A percentile compares a stretch with the other conserved stretches of the same genome.
phyloP scores from a whole-genome alignment of 2,113 vertebrate genomes.

The Bubalus kerabau region DNA sequence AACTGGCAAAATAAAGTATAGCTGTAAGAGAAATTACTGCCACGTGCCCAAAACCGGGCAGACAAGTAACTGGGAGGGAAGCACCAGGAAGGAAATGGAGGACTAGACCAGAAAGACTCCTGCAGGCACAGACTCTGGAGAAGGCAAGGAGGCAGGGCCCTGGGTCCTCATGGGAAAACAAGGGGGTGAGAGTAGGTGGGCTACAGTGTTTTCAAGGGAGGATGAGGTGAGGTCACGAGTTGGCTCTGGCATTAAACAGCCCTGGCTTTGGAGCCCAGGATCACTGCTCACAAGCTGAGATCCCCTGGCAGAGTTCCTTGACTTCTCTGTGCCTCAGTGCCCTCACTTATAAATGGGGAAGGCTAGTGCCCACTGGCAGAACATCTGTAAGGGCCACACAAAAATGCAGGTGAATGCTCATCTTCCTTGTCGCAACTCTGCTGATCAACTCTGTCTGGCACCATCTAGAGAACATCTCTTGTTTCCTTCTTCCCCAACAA shows the following conservation, averaged over 20 bases:
- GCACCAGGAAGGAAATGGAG: not conserved
- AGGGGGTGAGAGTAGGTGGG: not conserved
- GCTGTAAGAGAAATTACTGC: not conserved
- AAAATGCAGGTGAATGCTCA: not conserved
- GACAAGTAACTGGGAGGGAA: not conserved
- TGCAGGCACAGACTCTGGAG: not conserved
- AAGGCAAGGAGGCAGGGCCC: not conserved
- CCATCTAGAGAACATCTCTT: not conserved
- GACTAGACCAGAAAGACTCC: not conserved
- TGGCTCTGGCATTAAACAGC: not conserved
- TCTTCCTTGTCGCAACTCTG: not conserved
- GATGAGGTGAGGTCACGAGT: not conserved
- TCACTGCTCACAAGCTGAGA: not conserved
- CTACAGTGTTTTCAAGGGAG: not conserved
- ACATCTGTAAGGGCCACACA: not conserved
- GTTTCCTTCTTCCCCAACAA: not conserved
- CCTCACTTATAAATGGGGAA: not conserved
- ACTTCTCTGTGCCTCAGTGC: not conserved
- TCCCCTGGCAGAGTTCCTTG: not conserved
- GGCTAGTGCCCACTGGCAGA: not conserved
- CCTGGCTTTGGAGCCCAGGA: not conserved
- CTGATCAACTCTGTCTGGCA: too few species aligned
- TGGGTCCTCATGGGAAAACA: not conserved
- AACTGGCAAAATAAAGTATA: not conserved
- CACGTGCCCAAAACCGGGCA: not conserved